Evolutionary conservation across 2,888 invertebrate genomes (phyloP).

Genomic region (Agrochola macilenta): DNA sequence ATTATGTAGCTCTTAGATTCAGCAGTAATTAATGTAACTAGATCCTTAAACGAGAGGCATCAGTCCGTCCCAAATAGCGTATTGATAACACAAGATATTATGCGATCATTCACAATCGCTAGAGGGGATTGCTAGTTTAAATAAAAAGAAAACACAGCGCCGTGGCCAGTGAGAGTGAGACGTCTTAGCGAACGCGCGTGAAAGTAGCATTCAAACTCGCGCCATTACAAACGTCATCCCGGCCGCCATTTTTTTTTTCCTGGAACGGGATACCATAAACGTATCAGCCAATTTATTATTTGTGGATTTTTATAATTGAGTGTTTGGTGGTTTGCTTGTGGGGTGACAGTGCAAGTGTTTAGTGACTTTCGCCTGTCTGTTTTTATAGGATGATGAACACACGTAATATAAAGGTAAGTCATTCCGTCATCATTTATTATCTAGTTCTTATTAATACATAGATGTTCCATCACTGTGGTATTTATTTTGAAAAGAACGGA

Average conservation of each 20-base stretch:
- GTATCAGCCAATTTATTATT: slow-evolving; percentile 48
- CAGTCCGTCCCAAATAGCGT: slow-evolving; percentile 74
- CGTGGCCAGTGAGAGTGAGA: slow-evolving; percentile 86
- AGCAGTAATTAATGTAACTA: slow-evolving; percentile 42
- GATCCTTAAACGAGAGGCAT: slow-evolving; percentile 42
- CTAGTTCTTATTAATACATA: not conserved
- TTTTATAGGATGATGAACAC: slow-evolving; percentile 81
- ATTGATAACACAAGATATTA: slow-evolving; percentile 83
- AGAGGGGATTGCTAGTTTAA: slow-evolving; percentile 84
- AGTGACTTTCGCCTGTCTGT: slow-evolving; percentile 83
- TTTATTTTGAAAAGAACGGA: not conserved
- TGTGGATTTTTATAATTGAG: slow-evolving; percentile 65
- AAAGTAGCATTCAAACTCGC: slow-evolving; percentile 81
- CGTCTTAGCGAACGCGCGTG: slow-evolving; percentile 77
- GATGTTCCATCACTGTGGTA: not conserved
- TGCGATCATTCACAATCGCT: slow-evolving; percentile 82
- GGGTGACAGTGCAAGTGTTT: slow-evolving; percentile 78
- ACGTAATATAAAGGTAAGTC: slow-evolving; percentile 83
- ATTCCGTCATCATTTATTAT: not conserved
- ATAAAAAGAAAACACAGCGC: slow-evolving; percentile 86
- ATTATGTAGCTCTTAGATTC: not conserved
- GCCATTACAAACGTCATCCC: slow-evolving; percentile 69
- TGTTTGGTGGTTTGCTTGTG: slow-evolving; percentile 71
- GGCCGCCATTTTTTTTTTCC: slow-evolving; percentile 46
- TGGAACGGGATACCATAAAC: slow-evolving; percentile 48